phyloP scores from a whole-genome alignment of 2,888 invertebrate genomes.

The Serrognathus titanus region DNA sequence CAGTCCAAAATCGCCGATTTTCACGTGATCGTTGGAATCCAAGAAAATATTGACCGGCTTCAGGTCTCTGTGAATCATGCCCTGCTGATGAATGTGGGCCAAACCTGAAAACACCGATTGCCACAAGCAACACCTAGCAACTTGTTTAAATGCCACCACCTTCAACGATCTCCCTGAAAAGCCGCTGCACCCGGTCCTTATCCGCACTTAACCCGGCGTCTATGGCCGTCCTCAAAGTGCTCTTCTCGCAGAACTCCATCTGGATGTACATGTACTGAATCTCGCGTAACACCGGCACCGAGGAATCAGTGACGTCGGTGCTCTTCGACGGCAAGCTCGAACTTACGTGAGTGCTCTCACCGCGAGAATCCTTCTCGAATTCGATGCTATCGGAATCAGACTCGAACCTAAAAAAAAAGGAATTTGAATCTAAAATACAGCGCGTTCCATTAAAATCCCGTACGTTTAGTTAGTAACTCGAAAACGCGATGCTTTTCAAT shows the following conservation, averaged over 20 bases:
- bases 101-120: conserved; percentile 49
- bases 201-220: conserved; percentile 77
- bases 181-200: conserved; percentile 78
- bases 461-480: too few relatives aligned
- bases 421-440: too few relatives aligned
- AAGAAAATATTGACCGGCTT: conserved; percentile 94
- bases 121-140: background rate
- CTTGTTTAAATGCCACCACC: conserved; percentile 43
- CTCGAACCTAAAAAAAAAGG: conserved; percentile 43
- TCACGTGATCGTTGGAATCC: conserved; percentile 90
- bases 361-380: conserved; percentile 55
- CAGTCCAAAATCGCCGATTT: conserved; percentile 97
- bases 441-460: conserved; percentile 28
- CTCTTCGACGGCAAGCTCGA: background rate
- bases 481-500: too few relatives aligned
- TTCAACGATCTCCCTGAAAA: conserved; percentile 94
- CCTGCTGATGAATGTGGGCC: conserved; percentile 89
- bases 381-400: conserved; percentile 62
- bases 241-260: conserved; percentile 99
- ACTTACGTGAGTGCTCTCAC: conserved; percentile 23
- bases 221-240: conserved; percentile 84
- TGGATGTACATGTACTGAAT: conserved; percentile 84
- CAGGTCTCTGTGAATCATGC: conserved; percentile 81
- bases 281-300: conserved; percentile 29
- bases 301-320: background rate